phyloP scores from a whole-genome alignment of 2,113 vertebrate species.

The Amia ocellicauda region DNA sequence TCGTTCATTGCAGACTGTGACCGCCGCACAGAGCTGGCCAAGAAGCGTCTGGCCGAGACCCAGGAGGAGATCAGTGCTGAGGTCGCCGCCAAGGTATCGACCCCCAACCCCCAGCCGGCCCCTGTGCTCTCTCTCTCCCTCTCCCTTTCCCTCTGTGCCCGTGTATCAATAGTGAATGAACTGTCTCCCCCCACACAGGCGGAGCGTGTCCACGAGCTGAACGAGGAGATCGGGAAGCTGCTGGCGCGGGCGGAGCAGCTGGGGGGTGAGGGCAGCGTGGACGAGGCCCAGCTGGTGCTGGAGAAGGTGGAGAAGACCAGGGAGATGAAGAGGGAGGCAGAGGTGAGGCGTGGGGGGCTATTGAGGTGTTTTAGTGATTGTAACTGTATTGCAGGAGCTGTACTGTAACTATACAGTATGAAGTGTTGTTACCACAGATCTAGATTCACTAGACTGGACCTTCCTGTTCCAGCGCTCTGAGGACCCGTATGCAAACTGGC shows the following conservation, averaged over 20 bases:
- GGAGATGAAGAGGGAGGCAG: slow-evolving; percentile 90
- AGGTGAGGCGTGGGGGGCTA: slow-evolving; percentile 67
- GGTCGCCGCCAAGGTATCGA: slow-evolving; percentile 89
- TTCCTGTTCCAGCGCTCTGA: no score
- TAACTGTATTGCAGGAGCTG: no score
- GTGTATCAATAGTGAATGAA: no score
- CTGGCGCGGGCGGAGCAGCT: slow-evolving; percentile 93
- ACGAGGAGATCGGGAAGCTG: slow-evolving; percentile 97
- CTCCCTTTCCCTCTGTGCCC: background rate
- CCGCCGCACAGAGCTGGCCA: slow-evolving; percentile 92
- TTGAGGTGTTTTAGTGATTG: no score
- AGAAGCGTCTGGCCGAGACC: slow-evolving; percentile 95
- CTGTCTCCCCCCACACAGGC: slow-evolving; percentile 61
- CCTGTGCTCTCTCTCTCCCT: background rate
- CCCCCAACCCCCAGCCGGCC: background rate
- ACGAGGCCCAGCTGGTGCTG: slow-evolving; percentile 94
- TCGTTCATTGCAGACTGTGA: slow-evolving; percentile 98
- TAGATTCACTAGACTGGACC: no score
- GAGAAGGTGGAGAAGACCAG: slow-evolving; percentile 96
- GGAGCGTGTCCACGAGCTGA: slow-evolving; percentile 94
- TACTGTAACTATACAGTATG: no score
- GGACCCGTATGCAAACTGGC: no score
- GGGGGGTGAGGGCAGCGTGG: slow-evolving; percentile 93
- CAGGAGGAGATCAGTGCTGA: slow-evolving; percentile 98
- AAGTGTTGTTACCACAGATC: no score